These are phyloP conservation scores for Lasioglossum albipes DNA, from an alignment of 1,140 invertebrate genomes.

Conservation along the genomic window DNA sequence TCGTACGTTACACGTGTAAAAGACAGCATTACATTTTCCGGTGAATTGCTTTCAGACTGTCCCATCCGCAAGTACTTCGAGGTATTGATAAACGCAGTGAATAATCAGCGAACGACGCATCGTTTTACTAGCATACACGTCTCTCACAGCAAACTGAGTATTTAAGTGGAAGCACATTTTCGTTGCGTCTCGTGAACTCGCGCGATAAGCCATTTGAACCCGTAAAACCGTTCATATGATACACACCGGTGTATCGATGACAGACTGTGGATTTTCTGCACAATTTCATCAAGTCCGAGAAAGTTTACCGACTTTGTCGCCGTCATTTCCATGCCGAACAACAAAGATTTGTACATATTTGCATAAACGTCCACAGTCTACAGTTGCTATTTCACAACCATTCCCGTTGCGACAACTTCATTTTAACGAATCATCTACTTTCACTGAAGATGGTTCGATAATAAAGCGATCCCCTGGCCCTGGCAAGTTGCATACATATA, in stretches of 20 bases:
- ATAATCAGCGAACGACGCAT: constrained; percentile 37
- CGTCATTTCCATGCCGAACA: too few relatives aligned
- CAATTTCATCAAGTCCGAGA: too few relatives aligned
- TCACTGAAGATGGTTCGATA: too few relatives aligned
- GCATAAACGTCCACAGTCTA: too few relatives aligned
- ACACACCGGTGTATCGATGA: not conserved
- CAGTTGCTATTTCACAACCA: too few relatives aligned
- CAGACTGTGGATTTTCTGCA: not conserved
- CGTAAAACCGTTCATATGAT: not conserved
- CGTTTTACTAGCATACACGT: constrained; percentile 13
- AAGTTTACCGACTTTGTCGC: too few relatives aligned
- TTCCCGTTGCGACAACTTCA: too few relatives aligned
- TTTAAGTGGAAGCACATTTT: constrained; percentile 1
- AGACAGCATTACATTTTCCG: constrained; percentile 33
- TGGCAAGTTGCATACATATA: too few relatives aligned
- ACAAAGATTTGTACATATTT: too few relatives aligned
- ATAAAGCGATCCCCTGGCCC: too few relatives aligned
- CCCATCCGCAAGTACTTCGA: constrained; percentile 39
- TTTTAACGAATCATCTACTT: too few relatives aligned
- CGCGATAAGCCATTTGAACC: not conserved
- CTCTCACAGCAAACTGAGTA: constrained; percentile 20
- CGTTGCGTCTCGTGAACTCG: not conserved
- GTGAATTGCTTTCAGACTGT: not conserved
- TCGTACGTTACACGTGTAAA: not conserved
- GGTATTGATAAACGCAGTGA: constrained; percentile 37